A percentile compares a stretch with the other conserved stretches of the same genome.
phyloP scores from a whole-genome alignment of 1,140 invertebrate species.

The Zaprionus ornatus region DNA sequence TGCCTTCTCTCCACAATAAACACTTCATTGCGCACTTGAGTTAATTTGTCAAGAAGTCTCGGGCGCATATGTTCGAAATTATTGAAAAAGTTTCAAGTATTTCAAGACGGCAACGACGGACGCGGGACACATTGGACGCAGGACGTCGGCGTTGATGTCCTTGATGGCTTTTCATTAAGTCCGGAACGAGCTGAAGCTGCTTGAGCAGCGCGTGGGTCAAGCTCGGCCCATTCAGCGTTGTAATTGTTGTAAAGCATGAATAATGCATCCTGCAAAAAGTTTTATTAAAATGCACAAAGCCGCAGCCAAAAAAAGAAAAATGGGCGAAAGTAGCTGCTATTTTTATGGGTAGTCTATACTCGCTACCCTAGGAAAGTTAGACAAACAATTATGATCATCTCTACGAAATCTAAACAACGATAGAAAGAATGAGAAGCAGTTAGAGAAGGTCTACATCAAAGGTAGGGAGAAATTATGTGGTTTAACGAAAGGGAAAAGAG shows the following conservation, averaged over 20 bases:
- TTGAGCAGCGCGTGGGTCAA: conserved; percentile 13
- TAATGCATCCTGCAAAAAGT: conserved; percentile 70
- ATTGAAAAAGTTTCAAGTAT: conserved; percentile 76
- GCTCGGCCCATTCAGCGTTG: conserved; percentile 16
- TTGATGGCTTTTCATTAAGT: conserved; percentile 70
- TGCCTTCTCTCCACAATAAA: conserved; percentile 60
- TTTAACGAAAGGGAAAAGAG: no score
- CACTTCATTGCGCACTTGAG: conserved; percentile 79
- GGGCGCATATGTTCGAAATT: conserved; percentile 63
- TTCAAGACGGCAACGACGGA: conserved; percentile 16
- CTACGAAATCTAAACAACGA: no score
- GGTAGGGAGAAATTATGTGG: no score
- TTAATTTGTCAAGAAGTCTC: conserved; percentile 76
- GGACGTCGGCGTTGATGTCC: conserved; percentile 16
- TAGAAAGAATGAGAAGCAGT: no score
- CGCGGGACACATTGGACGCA: no score
- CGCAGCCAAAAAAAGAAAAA: conserved; percentile 42
- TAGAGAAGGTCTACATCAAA: no score
- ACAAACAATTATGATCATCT: no score
- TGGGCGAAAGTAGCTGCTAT: background rate
- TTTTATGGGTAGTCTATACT: background rate
- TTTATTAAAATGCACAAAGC: conserved; percentile 69
- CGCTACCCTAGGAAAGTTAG: background rate
- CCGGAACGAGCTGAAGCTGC: background rate
- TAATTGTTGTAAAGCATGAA: conserved; percentile 75